Conservation (phyloP, 2,797 vertebrate species). For the Podargus strigoides region DNA sequence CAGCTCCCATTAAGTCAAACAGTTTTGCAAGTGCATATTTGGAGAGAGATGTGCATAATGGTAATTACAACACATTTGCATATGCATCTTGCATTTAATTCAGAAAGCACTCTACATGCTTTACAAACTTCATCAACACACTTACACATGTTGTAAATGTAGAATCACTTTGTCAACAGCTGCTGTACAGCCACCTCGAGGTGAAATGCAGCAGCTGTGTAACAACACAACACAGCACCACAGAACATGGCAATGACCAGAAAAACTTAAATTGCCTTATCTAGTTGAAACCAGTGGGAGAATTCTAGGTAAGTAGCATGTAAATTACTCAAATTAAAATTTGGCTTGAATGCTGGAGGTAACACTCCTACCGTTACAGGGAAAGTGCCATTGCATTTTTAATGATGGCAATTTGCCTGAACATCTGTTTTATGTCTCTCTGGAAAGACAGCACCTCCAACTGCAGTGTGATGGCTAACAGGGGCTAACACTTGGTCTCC, state of each 20-base stretch:
- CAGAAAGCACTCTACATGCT: background rate
- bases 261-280: background rate
- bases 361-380: background rate
- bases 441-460: background rate
- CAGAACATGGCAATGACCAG: background rate
- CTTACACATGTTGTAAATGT: constrained; percentile 25
- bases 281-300: background rate
- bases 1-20: background rate
- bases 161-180: constrained; percentile 45
- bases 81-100: background rate
- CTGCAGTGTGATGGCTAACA: background rate
- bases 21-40: background rate
- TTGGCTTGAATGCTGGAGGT: background rate
- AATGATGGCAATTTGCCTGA: background rate
- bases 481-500: background rate
- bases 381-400: background rate
- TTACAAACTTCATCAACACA: background rate
- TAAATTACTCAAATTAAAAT: background rate
- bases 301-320: background rate
- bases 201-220: constrained; percentile 28
- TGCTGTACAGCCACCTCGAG: constrained; percentile 29
- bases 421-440: background rate
- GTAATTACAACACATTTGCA: background rate
- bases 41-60: background rate
- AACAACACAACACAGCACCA: background rate